Conservation (phyloP, 2,797 vertebrate species). For the Numenius phaeopus region DNA sequence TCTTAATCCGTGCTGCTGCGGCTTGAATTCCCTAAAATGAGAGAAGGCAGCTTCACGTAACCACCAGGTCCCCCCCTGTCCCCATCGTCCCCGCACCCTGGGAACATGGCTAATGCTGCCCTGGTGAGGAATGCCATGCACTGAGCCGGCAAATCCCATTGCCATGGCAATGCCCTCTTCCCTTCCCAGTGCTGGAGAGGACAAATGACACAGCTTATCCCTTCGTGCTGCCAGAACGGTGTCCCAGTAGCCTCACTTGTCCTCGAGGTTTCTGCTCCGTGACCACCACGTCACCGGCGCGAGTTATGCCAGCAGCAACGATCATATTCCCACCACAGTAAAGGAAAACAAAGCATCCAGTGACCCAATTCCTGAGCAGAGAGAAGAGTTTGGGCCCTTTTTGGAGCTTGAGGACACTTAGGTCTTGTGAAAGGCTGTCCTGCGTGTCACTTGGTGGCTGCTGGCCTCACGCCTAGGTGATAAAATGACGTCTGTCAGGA, state of each 20-base stretch:
- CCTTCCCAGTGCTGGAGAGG: background rate
- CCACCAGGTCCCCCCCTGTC: background rate
- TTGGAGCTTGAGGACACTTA: background rate
- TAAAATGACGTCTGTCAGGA: background rate
- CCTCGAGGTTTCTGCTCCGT: background rate
- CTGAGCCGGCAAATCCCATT: background rate
- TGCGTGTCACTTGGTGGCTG: background rate
- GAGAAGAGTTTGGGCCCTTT: background rate
- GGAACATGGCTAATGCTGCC: background rate
- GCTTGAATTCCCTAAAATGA: background rate
- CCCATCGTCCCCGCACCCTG: fast-evolving
- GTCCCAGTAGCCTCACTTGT: background rate
- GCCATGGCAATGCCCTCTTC: background rate
- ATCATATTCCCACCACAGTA: background rate
- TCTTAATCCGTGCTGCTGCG: background rate
- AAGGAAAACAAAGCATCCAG: background rate
- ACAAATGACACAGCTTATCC: background rate
- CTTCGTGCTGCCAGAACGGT: fast-evolving
- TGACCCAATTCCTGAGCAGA: background rate
- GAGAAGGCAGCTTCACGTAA: background rate
- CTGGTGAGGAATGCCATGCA: background rate
- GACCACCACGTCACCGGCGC: background rate
- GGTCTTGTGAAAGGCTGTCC: background rate
- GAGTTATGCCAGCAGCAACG: background rate
- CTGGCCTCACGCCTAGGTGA: background rate